Base-by-base conservation (phyloP, 2,797 vertebrate genomes). In the Hylomyscus alleni region DNA sequence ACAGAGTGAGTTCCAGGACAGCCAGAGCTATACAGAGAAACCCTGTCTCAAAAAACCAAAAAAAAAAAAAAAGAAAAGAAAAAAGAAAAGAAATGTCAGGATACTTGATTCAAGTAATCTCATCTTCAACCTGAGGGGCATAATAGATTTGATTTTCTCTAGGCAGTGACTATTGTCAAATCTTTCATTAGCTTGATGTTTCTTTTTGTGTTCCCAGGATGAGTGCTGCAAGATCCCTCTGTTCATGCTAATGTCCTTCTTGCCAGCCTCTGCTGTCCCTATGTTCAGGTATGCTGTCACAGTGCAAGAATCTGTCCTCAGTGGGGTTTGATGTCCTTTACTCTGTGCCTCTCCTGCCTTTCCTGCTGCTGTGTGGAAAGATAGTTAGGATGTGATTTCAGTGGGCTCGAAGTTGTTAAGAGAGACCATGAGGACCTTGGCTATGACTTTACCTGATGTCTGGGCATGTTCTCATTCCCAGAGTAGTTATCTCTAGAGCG, bases 191-290 rank as follows among this genome's bases (percentile, higher is more conserved):
- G n/a, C 0, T 60, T 12, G 94, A n/a, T 50, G n/a, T 88, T 12
- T 26, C 69, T 92, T 65, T 95, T 81, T 91, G n/a, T 90, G 95
- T 67, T 82, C 52, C 47, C 97, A 99, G 99, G 99, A 99, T 44
- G 99, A 99, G 14, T 99, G 99, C 78, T 99, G 99, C 89, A 98
- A 96, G 20, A 98, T 97, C 91, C 99, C 99, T 29, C 97, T 99
- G 93, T 98, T 99, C 62, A 98, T 99, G n/a, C 97, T 99, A 93
- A 99, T 99, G 93, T 99, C 99, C 50, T 99, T 99, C 80, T 98
- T 99, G 98, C 99, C 99, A 0, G 98, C 99, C 26, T 97, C 99
- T 52, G 95, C 99, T 1, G 90, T 92, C 58, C 84, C 94, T 69
- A 37, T 44, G 4, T 95, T 95, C 90, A 95, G 94, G 94, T 95